Conservation (phyloP, 2,888 invertebrate species). For the Polymixis flavicincta region DNA sequence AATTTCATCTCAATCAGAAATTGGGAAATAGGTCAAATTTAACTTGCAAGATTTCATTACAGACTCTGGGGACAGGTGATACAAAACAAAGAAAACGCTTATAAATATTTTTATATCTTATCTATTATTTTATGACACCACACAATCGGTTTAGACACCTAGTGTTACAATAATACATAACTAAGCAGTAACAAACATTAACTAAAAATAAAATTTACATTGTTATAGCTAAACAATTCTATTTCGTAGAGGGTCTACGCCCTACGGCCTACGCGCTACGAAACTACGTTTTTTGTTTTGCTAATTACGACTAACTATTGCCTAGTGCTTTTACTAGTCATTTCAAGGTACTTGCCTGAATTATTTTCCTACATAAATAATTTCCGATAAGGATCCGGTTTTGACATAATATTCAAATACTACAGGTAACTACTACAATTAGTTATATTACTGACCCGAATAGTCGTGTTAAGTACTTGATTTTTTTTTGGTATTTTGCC, state of each 20-base stretch:
- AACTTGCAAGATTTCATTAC: too few species aligned
- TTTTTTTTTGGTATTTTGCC: not conserved
- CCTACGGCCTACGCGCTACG: slow-evolving; percentile 41
- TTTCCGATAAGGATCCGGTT: slow-evolving; percentile 34
- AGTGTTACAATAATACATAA: not conserved
- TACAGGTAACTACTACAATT: not conserved
- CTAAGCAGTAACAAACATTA: too few species aligned
- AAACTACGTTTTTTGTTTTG: slow-evolving; percentile 10
- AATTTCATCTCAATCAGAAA: too few species aligned
- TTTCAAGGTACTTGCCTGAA: slow-evolving; percentile 24
- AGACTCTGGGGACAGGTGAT: too few species aligned
- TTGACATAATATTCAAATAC: slow-evolving; percentile 10
- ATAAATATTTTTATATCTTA: too few species aligned
- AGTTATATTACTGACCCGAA: not conserved
- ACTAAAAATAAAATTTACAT: not conserved
- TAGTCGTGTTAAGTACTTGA: not conserved
- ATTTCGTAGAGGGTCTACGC: slow-evolving; percentile 39
- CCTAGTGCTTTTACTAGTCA: slow-evolving; percentile 1
- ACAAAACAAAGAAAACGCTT: too few species aligned
- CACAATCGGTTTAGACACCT: not conserved
- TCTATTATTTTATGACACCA: not conserved
- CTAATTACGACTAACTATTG: not conserved
- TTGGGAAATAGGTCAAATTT: too few species aligned
- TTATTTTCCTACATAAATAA: slow-evolving; percentile 41
- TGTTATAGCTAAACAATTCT: not conserved